Conservation (phyloP, 2,113 vertebrate genomes). For the Sisor rabdophorus region DNA sequence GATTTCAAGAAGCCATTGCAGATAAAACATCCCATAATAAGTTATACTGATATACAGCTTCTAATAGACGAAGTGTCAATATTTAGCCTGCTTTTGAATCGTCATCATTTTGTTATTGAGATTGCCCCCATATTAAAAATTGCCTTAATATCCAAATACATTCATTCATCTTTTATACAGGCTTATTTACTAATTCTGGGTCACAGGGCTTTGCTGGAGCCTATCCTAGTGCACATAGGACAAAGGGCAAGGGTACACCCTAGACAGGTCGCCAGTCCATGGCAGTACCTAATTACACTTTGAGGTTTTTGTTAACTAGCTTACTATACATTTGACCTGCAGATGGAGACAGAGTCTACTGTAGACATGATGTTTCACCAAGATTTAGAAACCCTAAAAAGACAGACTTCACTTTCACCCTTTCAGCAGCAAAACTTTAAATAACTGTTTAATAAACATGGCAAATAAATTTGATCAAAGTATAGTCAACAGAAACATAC, state of each 20-base stretch:
- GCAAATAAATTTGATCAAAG: too few species aligned
- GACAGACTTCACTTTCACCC: not conserved
- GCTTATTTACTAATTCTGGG: too few species aligned
- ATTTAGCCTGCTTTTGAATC: not conserved
- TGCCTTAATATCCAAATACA: not conserved
- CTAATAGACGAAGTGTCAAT: not conserved
- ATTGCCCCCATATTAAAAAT: not conserved
- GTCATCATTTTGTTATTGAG: not conserved
- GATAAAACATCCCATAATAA: not conserved
- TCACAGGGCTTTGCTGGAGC: too few species aligned
- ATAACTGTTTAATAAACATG: not conserved
- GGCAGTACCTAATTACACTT: too few species aligned
- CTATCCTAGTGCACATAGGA: too few species aligned
- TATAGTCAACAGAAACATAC: too few species aligned
- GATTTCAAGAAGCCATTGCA: too few species aligned
- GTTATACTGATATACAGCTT: not conserved
- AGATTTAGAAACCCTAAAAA: not conserved
- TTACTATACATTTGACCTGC: slow-evolving; percentile 8
- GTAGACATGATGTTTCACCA: slow-evolving; percentile 3
- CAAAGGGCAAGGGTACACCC: too few species aligned
- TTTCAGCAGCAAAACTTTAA: not conserved
- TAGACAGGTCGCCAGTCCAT: too few species aligned
- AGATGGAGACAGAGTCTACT: slow-evolving; percentile 47
- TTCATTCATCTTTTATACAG: too few species aligned
- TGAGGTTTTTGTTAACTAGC: not conserved